A percentile compares a stretch with the other conserved stretches of the same genome.
These are phyloP conservation scores for Caenorhabditis remanei DNA, from an alignment of 1,140 invertebrate genomes.

Conservation along the genomic window DNA sequence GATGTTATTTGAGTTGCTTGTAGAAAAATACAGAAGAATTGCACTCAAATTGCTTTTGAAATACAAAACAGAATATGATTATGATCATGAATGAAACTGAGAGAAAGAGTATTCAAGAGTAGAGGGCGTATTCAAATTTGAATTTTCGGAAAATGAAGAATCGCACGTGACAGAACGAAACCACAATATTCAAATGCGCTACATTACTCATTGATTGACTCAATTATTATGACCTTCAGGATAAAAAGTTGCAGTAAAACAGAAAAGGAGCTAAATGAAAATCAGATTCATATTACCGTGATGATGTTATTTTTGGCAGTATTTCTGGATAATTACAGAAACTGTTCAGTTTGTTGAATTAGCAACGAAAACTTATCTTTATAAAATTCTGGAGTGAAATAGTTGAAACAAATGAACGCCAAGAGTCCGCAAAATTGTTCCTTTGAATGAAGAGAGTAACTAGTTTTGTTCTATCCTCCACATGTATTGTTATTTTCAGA, in stretches of 20 bases:
- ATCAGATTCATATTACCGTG: too few species aligned
- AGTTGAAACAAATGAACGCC: too few species aligned
- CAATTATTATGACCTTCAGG: background rate
- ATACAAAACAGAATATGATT: constrained; percentile 44
- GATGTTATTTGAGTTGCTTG: background rate
- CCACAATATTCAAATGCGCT: background rate
- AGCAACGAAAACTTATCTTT: too few species aligned
- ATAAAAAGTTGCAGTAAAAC: too few species aligned
- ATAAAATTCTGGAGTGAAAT: too few species aligned
- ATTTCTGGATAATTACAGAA: too few species aligned
- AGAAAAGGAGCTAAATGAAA: too few species aligned
- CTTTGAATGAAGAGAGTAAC: background rate
- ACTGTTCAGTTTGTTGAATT: too few species aligned
- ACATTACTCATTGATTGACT: background rate
- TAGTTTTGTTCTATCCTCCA: background rate
- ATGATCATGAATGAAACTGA: background rate
- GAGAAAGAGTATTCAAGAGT: background rate
- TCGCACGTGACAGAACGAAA: constrained; percentile 1
- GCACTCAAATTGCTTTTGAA: constrained; percentile 13
- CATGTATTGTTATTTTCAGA: constrained; percentile 2
- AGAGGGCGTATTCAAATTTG: constrained; percentile 29
- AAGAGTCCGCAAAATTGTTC: too few species aligned
- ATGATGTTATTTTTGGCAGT: too few species aligned
- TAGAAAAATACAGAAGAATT: background rate
- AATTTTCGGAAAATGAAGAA: background rate